Base-by-base conservation (phyloP, 2,797 vertebrate genomes). In the Bradypodion pumilum region DNA sequence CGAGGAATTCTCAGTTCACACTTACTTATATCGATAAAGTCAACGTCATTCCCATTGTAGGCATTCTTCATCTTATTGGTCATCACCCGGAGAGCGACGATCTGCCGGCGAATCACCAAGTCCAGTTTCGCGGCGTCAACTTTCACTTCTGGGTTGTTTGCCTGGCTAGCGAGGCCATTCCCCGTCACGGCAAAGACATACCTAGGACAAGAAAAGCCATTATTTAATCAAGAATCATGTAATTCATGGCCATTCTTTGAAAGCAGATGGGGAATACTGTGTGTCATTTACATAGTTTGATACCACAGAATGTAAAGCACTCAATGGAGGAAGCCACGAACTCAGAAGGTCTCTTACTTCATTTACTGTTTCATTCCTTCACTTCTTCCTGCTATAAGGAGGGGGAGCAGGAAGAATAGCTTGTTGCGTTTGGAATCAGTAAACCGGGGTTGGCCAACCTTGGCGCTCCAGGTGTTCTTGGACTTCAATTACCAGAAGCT, bases 111-210 rank as follows among this genome's bases (percentile, higher is more conserved):
- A 88, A 99, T 98, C 92, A 98, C 89, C 13, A 95, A 92, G 89
- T 99, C 97, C 2, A 97, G 97, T 91, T 98, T 99, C 40, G 96
- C 98, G 86, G 98, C 97, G 90, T 99, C 98, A 0, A 99, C 98
- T 25, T 98, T 97, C 78, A 99, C 98, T 46, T 99, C 98, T 0
- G 98, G 98, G 93, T 99, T 99, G n/a, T 97, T 97, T 56, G 97
- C 96, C 91, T 99, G 98, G 93, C 97, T 99, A 91, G 98, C 98
- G 89, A 99, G 94, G 40, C 98, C 98, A 0, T 97, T 99, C 68
- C 97, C 97, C 74, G 97, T 98, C 90, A 99, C 97, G 0, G 97
- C 97, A 4, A 97, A 97, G 91, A 99, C 95, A 1, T 99, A 99
- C 91, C 98, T 99, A 12, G 3, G 89, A 70, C 90, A 91, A 74